A percentile compares a stretch with the other conserved stretches of the same genome.
Conservation (phyloP, 1,140 invertebrate genomes). For the Medauroidea extradentata region DNA sequence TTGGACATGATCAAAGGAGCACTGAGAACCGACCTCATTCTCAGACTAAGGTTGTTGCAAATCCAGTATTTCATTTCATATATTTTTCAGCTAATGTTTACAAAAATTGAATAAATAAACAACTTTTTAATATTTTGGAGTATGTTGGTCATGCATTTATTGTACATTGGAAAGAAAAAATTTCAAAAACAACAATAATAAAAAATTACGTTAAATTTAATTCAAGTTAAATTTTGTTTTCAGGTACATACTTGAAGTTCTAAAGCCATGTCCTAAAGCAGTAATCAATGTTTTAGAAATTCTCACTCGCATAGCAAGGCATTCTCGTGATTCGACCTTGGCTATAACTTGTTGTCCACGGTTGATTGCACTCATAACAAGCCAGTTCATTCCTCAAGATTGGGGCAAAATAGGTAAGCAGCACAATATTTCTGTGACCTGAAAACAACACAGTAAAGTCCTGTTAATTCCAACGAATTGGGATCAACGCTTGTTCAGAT, state of each 20-base stretch:
- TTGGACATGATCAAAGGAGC: slow-evolving; percentile 68
- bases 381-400: slow-evolving; percentile 1
- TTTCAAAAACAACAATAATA: too few relatives aligned
- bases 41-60: slow-evolving; percentile 55
- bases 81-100: too few relatives aligned
- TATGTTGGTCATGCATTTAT: too few relatives aligned
- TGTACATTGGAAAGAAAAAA: too few relatives aligned
- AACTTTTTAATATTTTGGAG: too few relatives aligned
- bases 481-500: too few relatives aligned
- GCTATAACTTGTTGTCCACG: slow-evolving; percentile 41
- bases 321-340: slow-evolving; percentile 55
- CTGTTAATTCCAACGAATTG: too few relatives aligned
- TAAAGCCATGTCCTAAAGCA: slow-evolving; percentile 59
- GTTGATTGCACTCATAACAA: not conserved
- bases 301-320: slow-evolving; percentile 60
- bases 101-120: too few relatives aligned
- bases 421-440: too few relatives aligned
- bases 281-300: slow-evolving; percentile 65
- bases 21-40: slow-evolving; percentile 69
- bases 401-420: slow-evolving; percentile 5
- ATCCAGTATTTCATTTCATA: slow-evolving; percentile 12
- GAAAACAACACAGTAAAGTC: too few relatives aligned
- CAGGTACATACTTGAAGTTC: slow-evolving; percentile 63
- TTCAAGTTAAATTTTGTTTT: too few relatives aligned
- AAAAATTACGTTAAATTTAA: too few relatives aligned